These are phyloP conservation scores for Lophochroa leadbeateri DNA, from an alignment of 2,113 vertebrate genomes.

Conservation along the genomic window DNA sequence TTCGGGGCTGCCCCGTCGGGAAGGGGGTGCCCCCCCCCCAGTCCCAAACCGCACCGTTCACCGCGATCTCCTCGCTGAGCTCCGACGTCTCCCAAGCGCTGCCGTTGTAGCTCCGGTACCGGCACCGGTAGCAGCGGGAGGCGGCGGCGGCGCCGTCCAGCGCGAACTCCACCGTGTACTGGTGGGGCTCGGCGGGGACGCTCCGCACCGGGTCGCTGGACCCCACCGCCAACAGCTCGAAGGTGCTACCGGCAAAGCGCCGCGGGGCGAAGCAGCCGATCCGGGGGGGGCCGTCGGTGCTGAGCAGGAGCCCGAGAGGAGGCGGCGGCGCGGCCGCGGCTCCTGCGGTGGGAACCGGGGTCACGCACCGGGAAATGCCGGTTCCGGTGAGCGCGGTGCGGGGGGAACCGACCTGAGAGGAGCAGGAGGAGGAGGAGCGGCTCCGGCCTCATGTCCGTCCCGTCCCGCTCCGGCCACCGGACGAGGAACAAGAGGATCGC, in stretches of 20 bases:
- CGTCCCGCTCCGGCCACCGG: no score
- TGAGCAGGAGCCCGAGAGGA: neutral
- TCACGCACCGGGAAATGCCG: no score
- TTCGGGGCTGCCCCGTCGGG: no score
- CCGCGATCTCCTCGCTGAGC: neutral
- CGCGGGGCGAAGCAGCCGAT: neutral
- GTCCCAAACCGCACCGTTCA: neutral
- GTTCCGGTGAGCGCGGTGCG: no score
- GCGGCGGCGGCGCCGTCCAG: neutral
- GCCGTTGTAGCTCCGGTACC: neutral
- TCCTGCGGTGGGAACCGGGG: neutral
- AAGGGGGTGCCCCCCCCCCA: no score
- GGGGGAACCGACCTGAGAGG: neutral
- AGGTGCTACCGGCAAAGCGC: neutral
- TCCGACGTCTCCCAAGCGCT: neutral
- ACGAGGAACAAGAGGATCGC: no score
- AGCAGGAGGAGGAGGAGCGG: no score
- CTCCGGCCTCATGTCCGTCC: no score
- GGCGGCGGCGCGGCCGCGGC: fast-evolving
- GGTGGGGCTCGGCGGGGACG: fast-evolving
- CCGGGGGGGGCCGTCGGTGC: neutral
- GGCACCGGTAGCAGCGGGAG: neutral
- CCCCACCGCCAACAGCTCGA: neutral
- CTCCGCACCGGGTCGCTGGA: fast-evolving
- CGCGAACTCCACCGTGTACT: neutral